These are phyloP conservation scores for Chlamydotis undulata DNA, from an alignment of 2,113 vertebrate genomes.

Conservation along the genomic window DNA sequence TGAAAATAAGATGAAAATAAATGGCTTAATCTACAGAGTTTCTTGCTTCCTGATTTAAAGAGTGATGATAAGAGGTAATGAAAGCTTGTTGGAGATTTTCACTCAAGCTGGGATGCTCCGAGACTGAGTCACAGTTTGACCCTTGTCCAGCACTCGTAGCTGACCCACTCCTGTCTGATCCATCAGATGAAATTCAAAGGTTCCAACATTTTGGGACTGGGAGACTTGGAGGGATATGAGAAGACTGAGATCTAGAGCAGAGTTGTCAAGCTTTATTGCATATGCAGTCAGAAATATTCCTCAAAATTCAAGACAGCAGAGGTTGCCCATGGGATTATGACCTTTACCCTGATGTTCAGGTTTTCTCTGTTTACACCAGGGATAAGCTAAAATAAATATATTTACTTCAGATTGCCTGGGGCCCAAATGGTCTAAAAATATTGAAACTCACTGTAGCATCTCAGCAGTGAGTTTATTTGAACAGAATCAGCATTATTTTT, in stretches of 20 bases:
- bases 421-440: conserved; percentile 49
- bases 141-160: background rate
- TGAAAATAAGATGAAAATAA: background rate
- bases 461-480: conserved; percentile 36
- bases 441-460: background rate
- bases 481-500: conserved; percentile 37
- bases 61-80: background rate
- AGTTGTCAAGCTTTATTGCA: background rate
- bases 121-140: background rate
- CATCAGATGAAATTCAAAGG: background rate
- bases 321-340: conserved; percentile 21
- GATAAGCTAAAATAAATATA: conserved; percentile 45
- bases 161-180: background rate
- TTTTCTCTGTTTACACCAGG: conserved; percentile 45
- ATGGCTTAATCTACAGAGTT: background rate
- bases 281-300: background rate
- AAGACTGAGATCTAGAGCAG: background rate
- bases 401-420: conserved; percentile 45
- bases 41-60: background rate
- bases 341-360: conserved; percentile 56
- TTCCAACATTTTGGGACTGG: background rate
- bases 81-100: background rate
- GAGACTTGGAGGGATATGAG: background rate
- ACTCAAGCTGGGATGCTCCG: background rate
- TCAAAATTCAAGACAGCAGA: conserved; percentile 28